These are phyloP conservation scores for Gymnocypris eckloni DNA, from an alignment of 2,797 vertebrate species.

Conservation along the genomic window DNA sequence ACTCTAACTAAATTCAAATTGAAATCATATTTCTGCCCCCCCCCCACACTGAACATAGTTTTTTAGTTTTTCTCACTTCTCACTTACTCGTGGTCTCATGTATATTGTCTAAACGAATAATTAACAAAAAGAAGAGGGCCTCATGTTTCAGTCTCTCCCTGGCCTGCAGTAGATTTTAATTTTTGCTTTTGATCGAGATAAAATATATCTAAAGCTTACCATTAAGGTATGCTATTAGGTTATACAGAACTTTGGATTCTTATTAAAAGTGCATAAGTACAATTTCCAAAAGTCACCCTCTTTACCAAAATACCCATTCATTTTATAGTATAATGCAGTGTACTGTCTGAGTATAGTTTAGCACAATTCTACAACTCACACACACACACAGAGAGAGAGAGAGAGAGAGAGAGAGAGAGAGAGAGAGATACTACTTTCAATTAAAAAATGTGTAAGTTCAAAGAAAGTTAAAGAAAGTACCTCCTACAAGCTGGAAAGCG, in stretches of 20 bases:
- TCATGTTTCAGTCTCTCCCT: not conserved
- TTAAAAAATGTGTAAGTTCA: not conserved
- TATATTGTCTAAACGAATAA: too few species aligned
- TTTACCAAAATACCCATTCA: not conserved
- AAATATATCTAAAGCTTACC: not conserved
- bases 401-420: too few species aligned
- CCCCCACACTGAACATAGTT: too few species aligned
- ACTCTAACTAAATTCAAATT: too few species aligned
- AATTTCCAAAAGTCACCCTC: not conserved
- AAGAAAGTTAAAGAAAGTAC: conserved; percentile 68
- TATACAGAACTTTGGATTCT: not conserved
- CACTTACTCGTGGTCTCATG: not conserved
- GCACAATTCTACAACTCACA: not conserved
- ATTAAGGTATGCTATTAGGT: not conserved
- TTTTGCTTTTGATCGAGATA: not conserved
- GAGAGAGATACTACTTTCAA: not conserved
- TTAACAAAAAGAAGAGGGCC: too few species aligned
- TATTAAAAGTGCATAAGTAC: not conserved
- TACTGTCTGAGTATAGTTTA: not conserved
- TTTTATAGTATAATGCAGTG: too few species aligned
- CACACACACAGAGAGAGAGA: not conserved
- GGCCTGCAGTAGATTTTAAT: too few species aligned
- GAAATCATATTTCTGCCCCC: too few species aligned
- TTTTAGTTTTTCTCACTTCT: too few species aligned
- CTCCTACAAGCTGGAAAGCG: conserved; percentile 96